These are phyloP conservation scores for Beaufortia kweichowensis DNA, from an alignment of 2,113 vertebrate genomes.

Conservation along the genomic window DNA sequence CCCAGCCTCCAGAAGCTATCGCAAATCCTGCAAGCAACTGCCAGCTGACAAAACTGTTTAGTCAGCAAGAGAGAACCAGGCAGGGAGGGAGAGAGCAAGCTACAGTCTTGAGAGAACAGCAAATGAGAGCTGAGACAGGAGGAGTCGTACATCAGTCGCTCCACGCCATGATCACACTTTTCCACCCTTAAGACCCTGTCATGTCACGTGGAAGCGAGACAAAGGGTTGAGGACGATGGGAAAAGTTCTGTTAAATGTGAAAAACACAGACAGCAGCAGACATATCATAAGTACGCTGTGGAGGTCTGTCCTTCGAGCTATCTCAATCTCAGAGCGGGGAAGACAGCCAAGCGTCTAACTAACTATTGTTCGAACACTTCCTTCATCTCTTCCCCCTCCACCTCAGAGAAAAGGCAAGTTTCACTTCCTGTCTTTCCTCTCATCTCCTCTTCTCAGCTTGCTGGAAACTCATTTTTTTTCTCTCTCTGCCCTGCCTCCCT, in stretches of 20 bases:
- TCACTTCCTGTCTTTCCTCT: slow-evolving; percentile 69
- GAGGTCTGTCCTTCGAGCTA: neutral
- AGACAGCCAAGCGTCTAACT: slow-evolving; percentile 45
- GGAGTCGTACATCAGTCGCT: slow-evolving; percentile 40
- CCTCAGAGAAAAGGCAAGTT: slow-evolving; percentile 73
- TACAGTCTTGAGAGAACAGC: slow-evolving; percentile 29
- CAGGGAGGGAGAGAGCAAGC: slow-evolving; percentile 52
- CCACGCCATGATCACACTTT: slow-evolving; percentile 23
- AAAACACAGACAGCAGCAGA: neutral
- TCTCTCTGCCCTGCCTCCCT: slow-evolving; percentile 56
- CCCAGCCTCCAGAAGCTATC: slow-evolving; percentile 74
- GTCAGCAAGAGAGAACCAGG: slow-evolving; percentile 75
- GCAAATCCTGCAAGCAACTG: slow-evolving; percentile 74
- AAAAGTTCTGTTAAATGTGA: neutral
- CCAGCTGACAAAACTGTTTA: slow-evolving; percentile 85
- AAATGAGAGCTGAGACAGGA: slow-evolving; percentile 18
- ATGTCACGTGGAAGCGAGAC: slow-evolving; percentile 7
- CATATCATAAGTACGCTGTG: neutral
- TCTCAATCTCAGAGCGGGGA: slow-evolving; percentile 5
- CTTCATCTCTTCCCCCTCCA: slow-evolving; percentile 77
- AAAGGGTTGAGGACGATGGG: neutral
- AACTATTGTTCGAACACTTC: slow-evolving; percentile 76
- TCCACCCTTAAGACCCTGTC: neutral
- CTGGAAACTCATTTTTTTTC: slow-evolving; percentile 37
- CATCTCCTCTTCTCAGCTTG: slow-evolving; percentile 30